Percentiles rank a stretch among this genome's conserved stretches.
Conservation (phyloP, 2,888 invertebrate species). For the Mythimna pallens region DNA sequence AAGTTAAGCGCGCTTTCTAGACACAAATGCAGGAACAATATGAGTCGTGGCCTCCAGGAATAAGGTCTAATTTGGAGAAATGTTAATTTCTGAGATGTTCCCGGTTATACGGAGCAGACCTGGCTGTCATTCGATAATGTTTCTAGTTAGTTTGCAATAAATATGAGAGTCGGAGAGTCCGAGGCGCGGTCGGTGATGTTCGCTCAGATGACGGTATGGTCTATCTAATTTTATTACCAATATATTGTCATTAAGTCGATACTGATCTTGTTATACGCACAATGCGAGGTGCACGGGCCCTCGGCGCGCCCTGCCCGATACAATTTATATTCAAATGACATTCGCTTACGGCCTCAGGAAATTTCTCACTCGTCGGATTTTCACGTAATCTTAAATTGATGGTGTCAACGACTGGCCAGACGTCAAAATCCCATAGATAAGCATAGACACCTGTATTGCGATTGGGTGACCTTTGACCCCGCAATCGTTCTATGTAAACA, state of each 20-base stretch:
- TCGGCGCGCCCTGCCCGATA: conserved; percentile 79
- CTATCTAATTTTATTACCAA: conserved; percentile 91
- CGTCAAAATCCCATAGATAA: conserved; percentile 73
- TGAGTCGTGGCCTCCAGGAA: conserved; percentile 73
- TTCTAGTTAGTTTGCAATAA: conserved; percentile 89
- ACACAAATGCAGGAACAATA: conserved; percentile 70
- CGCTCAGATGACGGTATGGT: conserved; percentile 86
- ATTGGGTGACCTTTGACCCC: conserved; percentile 68
- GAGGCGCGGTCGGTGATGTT: conserved; percentile 80
- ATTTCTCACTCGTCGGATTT: conserved; percentile 89
- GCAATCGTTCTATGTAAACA: conserved; percentile 50
- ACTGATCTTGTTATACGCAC: conserved; percentile 91
- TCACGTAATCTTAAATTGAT: conserved; percentile 88
- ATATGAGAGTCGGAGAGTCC: conserved; percentile 84
- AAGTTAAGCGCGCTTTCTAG: conserved; percentile 85
- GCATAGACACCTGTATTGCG: conserved; percentile 65
- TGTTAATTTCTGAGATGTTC: conserved; percentile 72
- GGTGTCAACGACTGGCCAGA: conserved; percentile 79
- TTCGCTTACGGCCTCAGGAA: conserved; percentile 85
- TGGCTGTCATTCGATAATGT: conserved; percentile 87
- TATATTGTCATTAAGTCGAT: conserved; percentile 91
- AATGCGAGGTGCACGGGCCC: conserved; percentile 85
- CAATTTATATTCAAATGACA: conserved; percentile 90
- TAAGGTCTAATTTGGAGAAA: conserved; percentile 80
- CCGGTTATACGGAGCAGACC: conserved; percentile 80